Conservation (phyloP, 2,888 invertebrate genomes). For the Dysmachus trigonus region DNA sequence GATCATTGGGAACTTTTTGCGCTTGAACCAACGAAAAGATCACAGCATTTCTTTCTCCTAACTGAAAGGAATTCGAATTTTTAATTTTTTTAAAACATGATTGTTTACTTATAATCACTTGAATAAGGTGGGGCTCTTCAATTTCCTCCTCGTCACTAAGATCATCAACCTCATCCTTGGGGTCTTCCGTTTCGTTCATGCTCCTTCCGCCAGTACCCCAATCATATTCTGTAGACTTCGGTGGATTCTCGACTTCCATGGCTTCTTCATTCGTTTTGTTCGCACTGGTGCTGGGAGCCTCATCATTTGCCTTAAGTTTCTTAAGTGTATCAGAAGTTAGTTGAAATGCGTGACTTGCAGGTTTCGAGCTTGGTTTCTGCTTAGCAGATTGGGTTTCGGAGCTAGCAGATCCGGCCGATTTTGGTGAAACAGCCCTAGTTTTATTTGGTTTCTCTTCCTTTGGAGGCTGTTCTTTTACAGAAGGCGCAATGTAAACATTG, state of each 20-base stretch:
- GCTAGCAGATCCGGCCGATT: background rate
- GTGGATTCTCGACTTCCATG: conserved; percentile 29
- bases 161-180: background rate
- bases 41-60: conserved; percentile 79
- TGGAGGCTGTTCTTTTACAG: background rate
- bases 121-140: conserved; percentile 56
- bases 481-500: conserved; percentile 66
- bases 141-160: conserved; percentile 13
- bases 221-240: conserved; percentile 55
- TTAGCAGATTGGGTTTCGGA: background rate
- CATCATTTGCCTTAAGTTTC: conserved; percentile 54
- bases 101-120: conserved; percentile 53
- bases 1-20: conserved; percentile 72
- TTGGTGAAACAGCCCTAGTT: background rate
- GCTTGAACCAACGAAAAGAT: conserved; percentile 73
- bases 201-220: conserved; percentile 60
- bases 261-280: background rate
- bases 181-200: conserved; percentile 50
- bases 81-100: background rate
- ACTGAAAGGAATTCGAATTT: conserved; percentile 64
- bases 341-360: background rate
- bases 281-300: conserved; percentile 1
- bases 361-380: background rate
- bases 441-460: background rate
- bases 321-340: background rate